Base-by-base conservation (phyloP, 2,888 invertebrate genomes). In the Cephus pygmeus region DNA sequence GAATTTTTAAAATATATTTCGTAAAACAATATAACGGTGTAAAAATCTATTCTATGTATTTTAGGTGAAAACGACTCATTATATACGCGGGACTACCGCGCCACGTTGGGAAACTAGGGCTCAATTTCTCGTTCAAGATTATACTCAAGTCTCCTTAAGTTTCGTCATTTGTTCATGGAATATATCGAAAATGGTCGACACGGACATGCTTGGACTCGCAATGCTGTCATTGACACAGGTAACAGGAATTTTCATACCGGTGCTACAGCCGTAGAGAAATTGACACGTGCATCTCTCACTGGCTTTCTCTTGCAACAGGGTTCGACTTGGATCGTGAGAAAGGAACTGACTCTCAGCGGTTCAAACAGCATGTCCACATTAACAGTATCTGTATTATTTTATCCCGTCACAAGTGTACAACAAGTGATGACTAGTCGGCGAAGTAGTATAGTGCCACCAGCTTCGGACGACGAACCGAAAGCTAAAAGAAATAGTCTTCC, bases 161-260 rank as follows among this genome's bases (percentile, higher is more conserved):
- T 92, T 93, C 82, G 92, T 91, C 56, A 91, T 93, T 69, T 93
- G 92, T 86, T 93, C 93, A 74, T 93, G 93, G 93, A 93, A 92
- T 82, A 92, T 92, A 56, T 89, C 90, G 3, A 92, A 92, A 82
- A 91, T 91, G 76, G 89, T 91, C 34, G 92, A 93, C 76, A 92
- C 92, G 74, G 93, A 93, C 81, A 92, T 93, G 86, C 89, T 93
- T 12, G 93, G 93, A 12, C 90, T 93, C 3, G 91, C 92, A 23
- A 92, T 92, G 83, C 83, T 92, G 76, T 88, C 90, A 30, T 85
- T 93, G 73, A 87, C 90, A n/a, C 90, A 91, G 89, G 93, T 93
- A 84, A 83, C 82, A 76, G n/a, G 78, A 56, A 33, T 73, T 69
- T 33, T 36, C n/a, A 56, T 56, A 23, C 23, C 56, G 56, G 23